These are phyloP conservation scores for Nannoperca obscura DNA, from an alignment of 2,797 vertebrate species.

Conservation along the genomic window DNA sequence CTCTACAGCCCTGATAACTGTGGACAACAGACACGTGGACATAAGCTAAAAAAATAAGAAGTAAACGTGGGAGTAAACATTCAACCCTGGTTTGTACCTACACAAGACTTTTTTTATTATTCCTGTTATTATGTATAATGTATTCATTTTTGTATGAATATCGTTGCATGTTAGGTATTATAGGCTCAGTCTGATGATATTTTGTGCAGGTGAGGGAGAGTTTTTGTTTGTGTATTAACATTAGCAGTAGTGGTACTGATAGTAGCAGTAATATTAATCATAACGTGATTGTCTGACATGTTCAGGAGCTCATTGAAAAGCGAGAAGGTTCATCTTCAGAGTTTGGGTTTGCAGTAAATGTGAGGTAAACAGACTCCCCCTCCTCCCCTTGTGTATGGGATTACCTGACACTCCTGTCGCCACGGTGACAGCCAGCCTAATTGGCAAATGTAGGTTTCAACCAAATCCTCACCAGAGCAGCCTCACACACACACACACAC, in stretches of 20 bases:
- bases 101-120: too few relatives aligned
- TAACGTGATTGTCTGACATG: neutral
- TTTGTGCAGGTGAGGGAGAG: too few relatives aligned
- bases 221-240: neutral
- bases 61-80: neutral
- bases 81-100: neutral
- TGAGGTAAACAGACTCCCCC: slow-evolving; percentile 47
- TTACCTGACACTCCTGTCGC: slow-evolving; percentile 69
- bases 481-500: slow-evolving; percentile 31
- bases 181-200: neutral
- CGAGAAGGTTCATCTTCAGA: slow-evolving; percentile 32
- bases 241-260: neutral
- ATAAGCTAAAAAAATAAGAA: neutral
- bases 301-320: slow-evolving; percentile 15
- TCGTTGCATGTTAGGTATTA: neutral
- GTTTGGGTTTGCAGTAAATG: slow-evolving; percentile 43
- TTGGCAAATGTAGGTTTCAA: slow-evolving; percentile 81
- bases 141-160: neutral
- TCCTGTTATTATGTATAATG: neutral
- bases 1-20: neutral
- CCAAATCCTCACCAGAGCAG: slow-evolving; percentile 69
- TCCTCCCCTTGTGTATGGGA: slow-evolving; percentile 50
- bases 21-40: neutral
- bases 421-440: slow-evolving; percentile 74
- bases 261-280: neutral